These are phyloP conservation scores for Epirrita christyi DNA, from an alignment of 2,888 invertebrate species.

Conservation along the genomic window DNA sequence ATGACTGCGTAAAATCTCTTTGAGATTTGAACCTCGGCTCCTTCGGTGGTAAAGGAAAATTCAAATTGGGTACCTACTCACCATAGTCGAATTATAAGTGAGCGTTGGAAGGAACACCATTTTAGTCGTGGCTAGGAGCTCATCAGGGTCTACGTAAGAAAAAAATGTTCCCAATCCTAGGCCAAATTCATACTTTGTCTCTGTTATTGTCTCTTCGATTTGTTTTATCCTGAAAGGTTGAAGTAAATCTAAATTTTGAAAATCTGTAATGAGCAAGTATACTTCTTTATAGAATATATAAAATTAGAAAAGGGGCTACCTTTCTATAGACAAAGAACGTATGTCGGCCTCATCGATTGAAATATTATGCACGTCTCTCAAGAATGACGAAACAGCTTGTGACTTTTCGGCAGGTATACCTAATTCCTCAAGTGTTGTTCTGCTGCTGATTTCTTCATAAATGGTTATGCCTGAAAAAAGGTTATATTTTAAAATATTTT, in stretches of 20 bases:
- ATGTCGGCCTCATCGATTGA: conserved; percentile 16
- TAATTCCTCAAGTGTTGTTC: conserved; percentile 17
- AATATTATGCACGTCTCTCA: conserved; percentile 18
- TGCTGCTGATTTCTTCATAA: conserved; percentile 1
- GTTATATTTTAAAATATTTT: background rate
- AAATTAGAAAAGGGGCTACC: conserved; percentile 10
- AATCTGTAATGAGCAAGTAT: background rate
- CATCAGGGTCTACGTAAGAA: conserved; percentile 49
- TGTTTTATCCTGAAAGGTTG: conserved; percentile 37
- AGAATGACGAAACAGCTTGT: conserved; percentile 11
- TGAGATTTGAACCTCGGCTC: no score
- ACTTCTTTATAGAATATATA: background rate
- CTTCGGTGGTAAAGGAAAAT: no score
- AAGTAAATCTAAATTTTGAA: background rate
- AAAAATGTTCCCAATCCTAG: conserved; percentile 50
- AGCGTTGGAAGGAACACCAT: conserved; percentile 39
- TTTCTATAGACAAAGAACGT: conserved; percentile 15
- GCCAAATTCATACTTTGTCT: conserved; percentile 24
- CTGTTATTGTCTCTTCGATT: conserved; percentile 35
- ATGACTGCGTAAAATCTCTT: no score
- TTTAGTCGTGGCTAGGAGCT: conserved; percentile 49
- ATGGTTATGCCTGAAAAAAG: conserved; percentile 22
- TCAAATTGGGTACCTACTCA: no score
- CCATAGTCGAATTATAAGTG: conserved; percentile 26
- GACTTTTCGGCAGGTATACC: conserved; percentile 16